Conservation (phyloP, 2,797 vertebrate genomes). For the Intellagama lesueurii region DNA sequence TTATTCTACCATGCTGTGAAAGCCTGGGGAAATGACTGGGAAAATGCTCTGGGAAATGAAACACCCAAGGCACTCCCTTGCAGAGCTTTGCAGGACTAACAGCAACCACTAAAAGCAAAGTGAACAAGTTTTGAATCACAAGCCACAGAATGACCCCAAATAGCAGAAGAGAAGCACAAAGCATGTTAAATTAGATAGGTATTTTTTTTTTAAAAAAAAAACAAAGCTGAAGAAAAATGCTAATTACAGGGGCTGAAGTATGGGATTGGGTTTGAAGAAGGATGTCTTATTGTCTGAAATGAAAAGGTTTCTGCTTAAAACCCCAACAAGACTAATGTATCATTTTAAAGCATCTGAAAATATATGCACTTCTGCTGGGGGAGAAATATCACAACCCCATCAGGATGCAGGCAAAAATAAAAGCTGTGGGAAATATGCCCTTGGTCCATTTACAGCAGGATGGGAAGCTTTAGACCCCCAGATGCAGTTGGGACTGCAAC, state of each 20-base stretch:
- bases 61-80: background rate
- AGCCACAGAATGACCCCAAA: constrained; percentile 3
- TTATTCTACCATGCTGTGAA: background rate
- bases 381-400: background rate
- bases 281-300: background rate
- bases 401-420: background rate
- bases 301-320: background rate
- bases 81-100: background rate
- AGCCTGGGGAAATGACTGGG: background rate
- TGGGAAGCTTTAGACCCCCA: background rate
- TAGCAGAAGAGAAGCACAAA: constrained; percentile 3
- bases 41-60: background rate
- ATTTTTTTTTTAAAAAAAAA: background rate
- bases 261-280: background rate
- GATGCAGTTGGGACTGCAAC: background rate
- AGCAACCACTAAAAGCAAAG: constrained; percentile 6
- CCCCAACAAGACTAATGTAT: background rate
- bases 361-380: background rate
- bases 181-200: background rate
- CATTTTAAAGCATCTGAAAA: background rate
- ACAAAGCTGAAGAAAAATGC: background rate
- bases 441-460: background rate
- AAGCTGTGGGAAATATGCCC: background rate
- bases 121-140: background rate
- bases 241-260: background rate